Percentiles rank a stretch among this genome's conserved stretches.
phyloP scores from a whole-genome alignment of 2,113 vertebrate genomes.

The Scopus umbretta region DNA sequence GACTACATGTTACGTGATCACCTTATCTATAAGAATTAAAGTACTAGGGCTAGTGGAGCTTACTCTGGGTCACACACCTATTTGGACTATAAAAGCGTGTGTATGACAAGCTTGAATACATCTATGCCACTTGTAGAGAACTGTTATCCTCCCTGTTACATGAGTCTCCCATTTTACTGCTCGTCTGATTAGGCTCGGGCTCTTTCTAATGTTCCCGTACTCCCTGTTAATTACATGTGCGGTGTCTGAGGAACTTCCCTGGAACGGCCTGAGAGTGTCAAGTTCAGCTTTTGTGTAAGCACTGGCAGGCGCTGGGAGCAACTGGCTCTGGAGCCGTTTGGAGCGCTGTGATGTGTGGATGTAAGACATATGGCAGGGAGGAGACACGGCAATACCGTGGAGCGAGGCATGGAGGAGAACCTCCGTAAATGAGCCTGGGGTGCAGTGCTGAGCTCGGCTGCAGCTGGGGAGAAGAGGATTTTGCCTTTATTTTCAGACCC shows the following conservation, averaged over 20 bases:
- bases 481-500: background rate
- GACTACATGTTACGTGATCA: background rate
- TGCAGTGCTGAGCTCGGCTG: background rate
- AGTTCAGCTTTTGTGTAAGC: background rate
- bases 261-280: background rate
- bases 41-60: background rate
- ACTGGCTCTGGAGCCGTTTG: background rate
- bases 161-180: fast-evolving
- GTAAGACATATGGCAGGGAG: background rate
- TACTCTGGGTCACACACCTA: background rate
- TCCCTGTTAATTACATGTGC: background rate
- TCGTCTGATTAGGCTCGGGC: background rate
- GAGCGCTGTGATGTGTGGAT: background rate
- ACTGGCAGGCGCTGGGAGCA: background rate
- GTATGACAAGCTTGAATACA: background rate
- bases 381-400: background rate
- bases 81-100: background rate
- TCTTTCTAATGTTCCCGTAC: fast-evolving
- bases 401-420: background rate
- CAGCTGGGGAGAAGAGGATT: background rate
- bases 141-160: background rate
- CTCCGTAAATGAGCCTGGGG: fast-evolving
- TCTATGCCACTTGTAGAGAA: background rate
- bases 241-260: background rate
- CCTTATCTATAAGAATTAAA: background rate